Conservation (phyloP, 2,888 invertebrate species). For the Drosophila kuntzei region DNA sequence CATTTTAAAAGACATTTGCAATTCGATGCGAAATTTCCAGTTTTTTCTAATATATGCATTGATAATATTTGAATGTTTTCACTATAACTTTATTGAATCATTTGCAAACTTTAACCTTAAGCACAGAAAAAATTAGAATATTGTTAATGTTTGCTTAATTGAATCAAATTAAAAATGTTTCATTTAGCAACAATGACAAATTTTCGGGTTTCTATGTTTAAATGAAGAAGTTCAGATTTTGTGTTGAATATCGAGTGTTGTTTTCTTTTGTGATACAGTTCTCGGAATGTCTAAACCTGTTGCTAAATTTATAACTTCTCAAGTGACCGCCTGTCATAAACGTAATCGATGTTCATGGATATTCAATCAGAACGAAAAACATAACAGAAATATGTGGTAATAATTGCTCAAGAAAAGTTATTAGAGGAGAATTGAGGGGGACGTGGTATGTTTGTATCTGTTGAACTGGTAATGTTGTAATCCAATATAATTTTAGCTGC, state of each 20-base stretch:
- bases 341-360: conserved; percentile 69
- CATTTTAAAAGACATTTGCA: conserved; percentile 6
- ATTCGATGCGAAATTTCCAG: conserved; percentile 2
- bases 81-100: not conserved
- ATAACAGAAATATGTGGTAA: conserved; percentile 61
- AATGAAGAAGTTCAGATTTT: not conserved
- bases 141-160: conserved; percentile 21
- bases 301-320: conserved; percentile 61
- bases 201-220: not conserved
- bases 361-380: conserved; percentile 62
- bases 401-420: conserved; percentile 66
- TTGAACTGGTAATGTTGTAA: conserved; percentile 67
- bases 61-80: conserved; percentile 10
- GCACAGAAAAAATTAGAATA: not conserved
- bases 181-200: not conserved
- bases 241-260: not conserved
- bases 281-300: conserved; percentile 49
- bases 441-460: conserved; percentile 30
- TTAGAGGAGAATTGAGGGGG: not conserved
- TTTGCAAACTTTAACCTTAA: conserved; percentile 2
- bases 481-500: conserved; percentile 66
- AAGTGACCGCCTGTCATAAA: conserved; percentile 67
- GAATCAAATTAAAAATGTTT: conserved; percentile 19
- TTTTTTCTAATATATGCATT: conserved; percentile 20
- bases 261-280: conserved; percentile 16